Base-by-base conservation (phyloP, 2,888 invertebrate species). In the Morpho helenor region DNA sequence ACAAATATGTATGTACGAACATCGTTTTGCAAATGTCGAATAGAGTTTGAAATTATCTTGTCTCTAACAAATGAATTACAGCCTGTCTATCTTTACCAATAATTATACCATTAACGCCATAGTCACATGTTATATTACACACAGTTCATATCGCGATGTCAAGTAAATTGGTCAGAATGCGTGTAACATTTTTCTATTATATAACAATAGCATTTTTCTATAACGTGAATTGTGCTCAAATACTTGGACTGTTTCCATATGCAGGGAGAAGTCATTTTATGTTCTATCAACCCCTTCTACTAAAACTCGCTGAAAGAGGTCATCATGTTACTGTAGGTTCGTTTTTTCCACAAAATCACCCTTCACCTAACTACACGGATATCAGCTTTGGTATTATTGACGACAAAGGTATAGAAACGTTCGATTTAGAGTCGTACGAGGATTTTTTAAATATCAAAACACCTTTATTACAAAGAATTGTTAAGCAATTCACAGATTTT, bases 201-300 rank as follows among this genome's bases (percentile, higher is more conserved):
- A 16, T 2, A 16, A 16, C 16, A 16, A 16, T 16, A 16, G 16
- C 2, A 16, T 16, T 16, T 16, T 16, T 16, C 16, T 16, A 2
- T 8, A 42, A 80, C 75, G 82, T 67, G 2, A 62, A 74, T 60
- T 62, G 85, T 60, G 91, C 87, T 47, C 59, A 65, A 7, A 66
- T 70, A 8, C 64, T 70, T 23, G 69, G 65, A 6, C 75, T 93
- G 0, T 93, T 94, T 68, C 92, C 92, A 0, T 91, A 93, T 69
- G 86, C 91, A 0, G 93, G 93, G 0, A 91, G 90, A 62, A 94
- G 94, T 67, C 94, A 94, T 67, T 93, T 93, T 68, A 87, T 91
- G 74, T 92, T 93, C 0, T 93, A 93, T 72, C 87, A 92, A 50
- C 91, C 91, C 0, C 76, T 94, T 2, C 70, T 94, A 8, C 82